phyloP scores from a whole-genome alignment of 2,797 vertebrate genomes.

The Psittacula echo region DNA sequence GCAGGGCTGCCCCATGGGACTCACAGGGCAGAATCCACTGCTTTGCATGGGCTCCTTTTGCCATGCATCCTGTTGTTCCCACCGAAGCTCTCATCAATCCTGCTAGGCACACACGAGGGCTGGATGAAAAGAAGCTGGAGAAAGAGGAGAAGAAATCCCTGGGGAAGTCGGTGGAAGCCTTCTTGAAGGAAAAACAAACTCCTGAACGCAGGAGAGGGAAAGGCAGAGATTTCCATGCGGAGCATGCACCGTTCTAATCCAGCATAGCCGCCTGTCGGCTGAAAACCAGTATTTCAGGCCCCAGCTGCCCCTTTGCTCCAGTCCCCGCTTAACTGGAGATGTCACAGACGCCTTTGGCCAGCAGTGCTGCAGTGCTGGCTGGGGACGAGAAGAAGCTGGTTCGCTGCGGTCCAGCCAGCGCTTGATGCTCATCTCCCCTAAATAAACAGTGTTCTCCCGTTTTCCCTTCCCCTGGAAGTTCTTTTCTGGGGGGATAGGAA shows the following conservation, averaged over 20 bases:
- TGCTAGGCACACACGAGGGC: rapidly evolving
- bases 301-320: slow-evolving; percentile 58
- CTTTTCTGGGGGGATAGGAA: not conserved
- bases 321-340: slow-evolving; percentile 45
- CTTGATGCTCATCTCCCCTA: not conserved
- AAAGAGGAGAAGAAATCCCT: not conserved
- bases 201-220: not conserved
- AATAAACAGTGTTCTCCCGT: not conserved
- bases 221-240: slow-evolving; percentile 33
- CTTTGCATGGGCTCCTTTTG: not conserved
- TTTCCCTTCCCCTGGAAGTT: not conserved
- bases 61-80: not conserved
- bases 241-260: slow-evolving; percentile 37
- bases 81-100: rapidly evolving
- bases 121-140: not conserved
- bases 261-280: slow-evolving; percentile 67
- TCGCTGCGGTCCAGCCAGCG: not conserved
- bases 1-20: not conserved
- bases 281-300: slow-evolving; percentile 50
- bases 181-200: slow-evolving; percentile 10
- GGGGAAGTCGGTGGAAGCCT: not conserved
- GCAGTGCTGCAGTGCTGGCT: slow-evolving; percentile 45
- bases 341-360: slow-evolving; percentile 62
- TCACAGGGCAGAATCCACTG: not conserved
- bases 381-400: not conserved